Evolutionary conservation across 1,140 invertebrate species (phyloP), one percentile per base, ranked within the genome.

Genomic region (Cotesia vestalis): DNA sequence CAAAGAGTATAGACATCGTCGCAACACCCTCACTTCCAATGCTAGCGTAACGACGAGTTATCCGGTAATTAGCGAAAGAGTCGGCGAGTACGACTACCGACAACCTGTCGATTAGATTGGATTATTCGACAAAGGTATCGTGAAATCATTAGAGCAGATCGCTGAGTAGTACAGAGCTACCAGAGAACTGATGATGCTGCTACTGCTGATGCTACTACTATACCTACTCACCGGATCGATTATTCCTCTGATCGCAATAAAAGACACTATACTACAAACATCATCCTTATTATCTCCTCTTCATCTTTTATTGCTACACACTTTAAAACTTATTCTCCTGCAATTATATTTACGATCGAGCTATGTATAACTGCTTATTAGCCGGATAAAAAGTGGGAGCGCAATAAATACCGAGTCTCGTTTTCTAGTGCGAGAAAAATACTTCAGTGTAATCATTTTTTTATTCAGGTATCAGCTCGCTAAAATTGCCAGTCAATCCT

Each of bases 1-100:
- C 20, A 61, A 69, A 68, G 52, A 53, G 51, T 67, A 69, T 53
- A 61, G 12, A 75, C 66, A 63, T 71, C 51, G 64, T 12, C 69
- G 57, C 69, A 64, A 74, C 73, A 74, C 69, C 68, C 73, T 74
- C 64, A 64, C 62, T 66, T 71, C 57, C 68, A 53, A 46, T n/a
- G n/a, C 38, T 6, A 69, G 17, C 69, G 61, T 62, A 38, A 60
- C 59, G 57, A 61, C 36, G 74, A 79, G 78, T 79, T 78, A 77
- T 76, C 76, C 79, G 72, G 75, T 81, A 81, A 81, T 76, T 76
- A 76, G 75, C 66, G 55, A 73, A 76, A 69, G 66, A 73, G 69
- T 72, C 66, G 70, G 57, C 66, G 64, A 55, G 46, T 72, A 63
- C 66, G 69, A 36, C 51, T 36, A 40, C 6, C 35, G 70, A 64